Base-by-base conservation (phyloP, 1,140 invertebrate species). In the Drosophila albomicans region DNA sequence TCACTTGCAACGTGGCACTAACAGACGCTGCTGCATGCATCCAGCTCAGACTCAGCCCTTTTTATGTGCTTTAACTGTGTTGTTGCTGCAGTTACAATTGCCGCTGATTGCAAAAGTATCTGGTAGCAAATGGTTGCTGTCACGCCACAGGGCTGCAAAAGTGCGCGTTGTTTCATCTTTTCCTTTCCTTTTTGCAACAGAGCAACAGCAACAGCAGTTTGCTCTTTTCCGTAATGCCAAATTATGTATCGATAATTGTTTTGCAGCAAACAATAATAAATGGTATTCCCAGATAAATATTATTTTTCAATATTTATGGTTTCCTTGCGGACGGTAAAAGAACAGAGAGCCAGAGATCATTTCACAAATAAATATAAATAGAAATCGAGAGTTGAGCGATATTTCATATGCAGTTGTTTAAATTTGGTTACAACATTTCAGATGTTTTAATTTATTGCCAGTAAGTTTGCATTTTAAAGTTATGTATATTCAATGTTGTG, bases 101-200 rank as follows among this genome's bases (percentile, higher is more conserved):
- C 59, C 73, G 66, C 69, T 87, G 82, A 87, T 87, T 87, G 84
- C 81, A 73, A 72, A 62, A 67, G 73, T 64, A 73, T 79, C 63
- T 67, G 57, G 10, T 32, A 59, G 66, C 48, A 70, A 75, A 75
- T 70, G 72, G 59, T 35, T 58, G 15, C 28, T 25, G 68, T 32
- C 43, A 13, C 28, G 51, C 51, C n/a, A 16, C 73, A 76, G 73
- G 73, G 73, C 68, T 76, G 68, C 67, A 54, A 25, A 16, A 68
- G 6, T 38, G 15, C 11, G 13, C 49, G 20, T 57, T 25, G 16
- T 63, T 25, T 25, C 35, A 10, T 8, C 8, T 10, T 2, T 38
- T 10, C 8, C 7, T 10, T 38, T 25, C 20, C 20, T 25, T 25
- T 25, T 25, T 25, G 20, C 20, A 25, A 25, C 20, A 25, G 20